phyloP scores from a whole-genome alignment of 2,113 vertebrate genomes.

The Platichthys flesus region DNA sequence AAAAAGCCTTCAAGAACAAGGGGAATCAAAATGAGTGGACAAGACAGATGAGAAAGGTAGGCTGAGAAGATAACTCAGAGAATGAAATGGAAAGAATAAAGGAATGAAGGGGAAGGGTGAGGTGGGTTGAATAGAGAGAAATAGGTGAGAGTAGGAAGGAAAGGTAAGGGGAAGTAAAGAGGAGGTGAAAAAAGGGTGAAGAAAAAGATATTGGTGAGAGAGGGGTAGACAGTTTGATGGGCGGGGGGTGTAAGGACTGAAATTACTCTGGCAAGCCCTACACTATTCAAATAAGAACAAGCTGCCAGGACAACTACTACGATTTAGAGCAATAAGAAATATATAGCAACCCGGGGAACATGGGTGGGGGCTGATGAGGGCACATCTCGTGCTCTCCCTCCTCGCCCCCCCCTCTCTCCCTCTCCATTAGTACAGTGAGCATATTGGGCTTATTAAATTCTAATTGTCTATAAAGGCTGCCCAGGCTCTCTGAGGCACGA shows the following conservation, averaged over 20 bases:
- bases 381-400: background rate
- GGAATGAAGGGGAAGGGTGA: conserved; percentile 12
- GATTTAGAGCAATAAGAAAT: conserved; percentile 63
- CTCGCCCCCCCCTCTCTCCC: conserved; percentile 38
- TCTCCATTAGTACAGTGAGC: conserved; percentile 75
- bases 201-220: conserved; percentile 42
- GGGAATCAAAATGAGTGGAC: conserved; percentile 15
- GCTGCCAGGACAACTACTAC: conserved; percentile 57
- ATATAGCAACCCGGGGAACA: conserved; percentile 46
- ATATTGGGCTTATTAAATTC: conserved; percentile 81
- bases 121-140: too few species aligned
- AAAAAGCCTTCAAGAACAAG: conserved; percentile 15
- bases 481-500: conserved; percentile 67
- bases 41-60: conserved; percentile 56
- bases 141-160: conserved; percentile 25
- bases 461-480: conserved; percentile 77
- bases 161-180: conserved; percentile 12
- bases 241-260: background rate
- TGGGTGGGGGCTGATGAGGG: conserved; percentile 39
- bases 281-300: conserved; percentile 63
- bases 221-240: background rate
- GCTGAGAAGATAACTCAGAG: conserved; percentile 15
- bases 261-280: conserved; percentile 47
- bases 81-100: conserved; percentile 23
- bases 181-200: conserved; percentile 17